Evolutionary conservation across 2,888 invertebrate genomes (phyloP).

Genomic region (Dilophus febrilis): DNA sequence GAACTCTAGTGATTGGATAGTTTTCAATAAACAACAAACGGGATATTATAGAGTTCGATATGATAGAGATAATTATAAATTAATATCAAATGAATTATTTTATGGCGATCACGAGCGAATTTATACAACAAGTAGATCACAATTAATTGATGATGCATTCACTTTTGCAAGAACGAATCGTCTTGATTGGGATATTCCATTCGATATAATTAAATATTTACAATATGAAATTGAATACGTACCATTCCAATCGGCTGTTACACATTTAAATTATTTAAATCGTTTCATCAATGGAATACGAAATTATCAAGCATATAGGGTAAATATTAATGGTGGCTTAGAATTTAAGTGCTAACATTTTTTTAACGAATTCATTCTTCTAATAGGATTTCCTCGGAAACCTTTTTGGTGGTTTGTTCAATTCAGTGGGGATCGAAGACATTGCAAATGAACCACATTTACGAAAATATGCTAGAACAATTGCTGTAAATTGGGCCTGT

Average conservation of each 20-base stretch:
- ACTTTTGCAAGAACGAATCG: constrained; percentile 21
- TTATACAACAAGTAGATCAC: constrained; percentile 62
- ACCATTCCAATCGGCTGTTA: constrained; percentile 45
- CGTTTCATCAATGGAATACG: background rate
- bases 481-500: background rate
- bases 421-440: background rate
- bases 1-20: constrained; percentile 24
- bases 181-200: constrained; percentile 16
- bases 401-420: background rate
- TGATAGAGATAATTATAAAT: constrained; percentile 46
- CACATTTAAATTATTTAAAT: background rate
- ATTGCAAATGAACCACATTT: background rate
- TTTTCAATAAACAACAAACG: constrained; percentile 33
- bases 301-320: background rate
- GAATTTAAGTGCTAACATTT: too few relatives aligned
- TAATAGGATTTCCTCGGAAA: background rate
- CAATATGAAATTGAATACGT: constrained; percentile 44
- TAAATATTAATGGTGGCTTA: too few relatives aligned
- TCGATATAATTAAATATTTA: constrained; percentile 39
- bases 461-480: background rate
- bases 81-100: constrained; percentile 34
- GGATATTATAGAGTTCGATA: constrained; percentile 50
- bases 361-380: too few relatives aligned
- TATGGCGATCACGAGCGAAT: constrained; percentile 32
- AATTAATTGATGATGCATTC: constrained; percentile 70